Evolutionary conservation across 1,140 invertebrate genomes (phyloP).

Genomic region (Drosophila serrata): DNA sequence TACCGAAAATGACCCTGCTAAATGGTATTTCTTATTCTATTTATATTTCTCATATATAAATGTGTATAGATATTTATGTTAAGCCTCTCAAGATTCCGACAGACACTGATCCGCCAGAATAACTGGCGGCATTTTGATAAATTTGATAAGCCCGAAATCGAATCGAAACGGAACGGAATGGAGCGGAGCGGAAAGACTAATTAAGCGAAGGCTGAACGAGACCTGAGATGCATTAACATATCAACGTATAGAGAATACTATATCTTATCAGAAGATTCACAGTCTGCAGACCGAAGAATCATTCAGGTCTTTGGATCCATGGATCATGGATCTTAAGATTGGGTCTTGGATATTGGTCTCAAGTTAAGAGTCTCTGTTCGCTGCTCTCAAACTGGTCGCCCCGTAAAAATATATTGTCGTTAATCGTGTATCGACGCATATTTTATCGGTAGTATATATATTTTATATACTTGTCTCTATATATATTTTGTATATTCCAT

Average conservation of each 20-base stretch:
- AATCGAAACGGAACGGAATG: constrained; percentile 3
- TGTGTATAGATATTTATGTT: not conserved
- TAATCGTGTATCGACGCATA: constrained; percentile 47
- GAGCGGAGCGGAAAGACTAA: constrained; percentile 57
- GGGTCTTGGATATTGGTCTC: constrained; percentile 1
- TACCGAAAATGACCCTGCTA: constrained; percentile 41
- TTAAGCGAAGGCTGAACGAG: constrained; percentile 74
- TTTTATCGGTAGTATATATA: constrained; percentile 46
- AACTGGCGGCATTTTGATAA: constrained; percentile 55
- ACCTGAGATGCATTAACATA: constrained; percentile 64
- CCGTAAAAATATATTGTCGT: constrained; percentile 25
- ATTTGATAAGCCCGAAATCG: constrained; percentile 71
- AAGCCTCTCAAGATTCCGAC: constrained; percentile 18
- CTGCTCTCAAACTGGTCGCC: constrained; percentile 43
- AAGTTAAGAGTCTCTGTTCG: not conserved
- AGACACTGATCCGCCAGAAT: constrained; percentile 42
- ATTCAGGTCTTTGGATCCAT: constrained; percentile 31
- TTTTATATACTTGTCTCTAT: constrained; percentile 25
- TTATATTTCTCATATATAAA: constrained; percentile 2
- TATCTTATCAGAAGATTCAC: constrained; percentile 43
- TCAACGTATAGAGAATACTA: constrained; percentile 28
- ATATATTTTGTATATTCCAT: constrained; percentile 55
- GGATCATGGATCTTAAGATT: constrained; percentile 6
- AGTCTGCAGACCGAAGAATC: constrained; percentile 16
- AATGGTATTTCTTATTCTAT: constrained; percentile 8